Evolutionary conservation across 2,113 vertebrate species (phyloP).

Genomic region (Theristicus caerulescens): DNA sequence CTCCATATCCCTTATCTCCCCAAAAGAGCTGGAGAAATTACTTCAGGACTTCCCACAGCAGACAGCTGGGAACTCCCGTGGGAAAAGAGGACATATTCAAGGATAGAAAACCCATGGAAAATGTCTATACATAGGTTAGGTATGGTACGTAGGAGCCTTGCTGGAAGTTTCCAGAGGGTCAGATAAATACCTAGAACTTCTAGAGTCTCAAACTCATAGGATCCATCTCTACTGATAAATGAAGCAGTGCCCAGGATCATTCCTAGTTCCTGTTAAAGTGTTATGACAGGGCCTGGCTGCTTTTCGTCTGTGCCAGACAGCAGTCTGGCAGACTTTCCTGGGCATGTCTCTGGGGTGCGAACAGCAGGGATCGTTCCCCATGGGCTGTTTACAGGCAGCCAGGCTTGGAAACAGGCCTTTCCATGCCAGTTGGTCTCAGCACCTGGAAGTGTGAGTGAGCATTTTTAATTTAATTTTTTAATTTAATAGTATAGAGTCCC

Average conservation of each 20-base stretch:
- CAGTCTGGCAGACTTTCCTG: background rate
- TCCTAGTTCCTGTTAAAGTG: background rate
- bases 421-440: background rate
- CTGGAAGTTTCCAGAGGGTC: background rate
- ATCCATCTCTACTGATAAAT: background rate
- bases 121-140: background rate
- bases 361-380: background rate
- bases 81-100: background rate
- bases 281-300: background rate
- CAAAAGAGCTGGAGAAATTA: background rate
- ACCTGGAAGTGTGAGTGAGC: background rate
- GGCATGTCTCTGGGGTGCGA: background rate
- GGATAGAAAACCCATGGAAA: background rate
- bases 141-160: background rate
- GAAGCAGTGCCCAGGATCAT: background rate
- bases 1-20: background rate
- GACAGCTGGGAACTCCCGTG: rapidly evolving
- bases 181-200: background rate
- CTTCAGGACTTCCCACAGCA: background rate
- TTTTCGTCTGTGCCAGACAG: background rate
- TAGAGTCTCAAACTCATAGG: background rate
- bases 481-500: background rate
- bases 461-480: background rate
- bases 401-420: background rate
- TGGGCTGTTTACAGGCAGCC: background rate